A percentile compares a stretch with the other conserved stretches of the same genome.
phyloP scores from a whole-genome alignment of 2,888 invertebrate species.

The Cerceris rybyensis region DNA sequence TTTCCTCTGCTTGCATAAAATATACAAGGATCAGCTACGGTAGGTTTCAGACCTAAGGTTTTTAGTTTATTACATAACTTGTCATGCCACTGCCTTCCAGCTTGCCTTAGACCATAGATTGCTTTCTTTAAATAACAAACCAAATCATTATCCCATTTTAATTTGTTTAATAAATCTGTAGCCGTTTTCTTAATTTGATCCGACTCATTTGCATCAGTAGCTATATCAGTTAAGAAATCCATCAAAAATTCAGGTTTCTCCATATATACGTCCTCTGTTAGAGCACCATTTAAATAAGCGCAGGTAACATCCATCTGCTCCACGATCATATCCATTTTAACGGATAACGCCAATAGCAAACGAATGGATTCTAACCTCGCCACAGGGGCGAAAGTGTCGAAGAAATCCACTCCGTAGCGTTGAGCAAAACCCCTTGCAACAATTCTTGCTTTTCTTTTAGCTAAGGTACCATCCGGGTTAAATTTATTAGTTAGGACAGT shows the following conservation, averaged over 20 bases:
- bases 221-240: background rate
- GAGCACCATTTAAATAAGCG: slow-evolving; percentile 4
- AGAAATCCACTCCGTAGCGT: slow-evolving; percentile 1
- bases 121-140: slow-evolving; percentile 6
- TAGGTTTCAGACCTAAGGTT: background rate
- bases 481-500: slow-evolving; percentile 1
- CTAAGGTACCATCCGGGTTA: background rate
- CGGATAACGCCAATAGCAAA: background rate
- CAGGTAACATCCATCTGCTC: slow-evolving; percentile 2
- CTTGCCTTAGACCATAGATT: slow-evolving; percentile 10
- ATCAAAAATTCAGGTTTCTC: background rate
- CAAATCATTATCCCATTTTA: background rate
- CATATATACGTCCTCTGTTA: slow-evolving; percentile 11
- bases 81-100: slow-evolving; percentile 2
- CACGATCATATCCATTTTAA: background rate
- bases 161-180: background rate
- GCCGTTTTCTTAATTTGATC: background rate
- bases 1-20: background rate
- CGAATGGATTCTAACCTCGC: background rate
- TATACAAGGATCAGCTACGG: background rate
- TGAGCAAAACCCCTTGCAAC: slow-evolving; percentile 6
- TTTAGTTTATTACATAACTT: background rate
- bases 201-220: background rate
- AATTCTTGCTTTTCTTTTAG: slow-evolving; percentile 1
- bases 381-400: slow-evolving; percentile 1